Base-by-base conservation (phyloP, 2,888 invertebrate genomes). In the Heliconius ismenius region DNA sequence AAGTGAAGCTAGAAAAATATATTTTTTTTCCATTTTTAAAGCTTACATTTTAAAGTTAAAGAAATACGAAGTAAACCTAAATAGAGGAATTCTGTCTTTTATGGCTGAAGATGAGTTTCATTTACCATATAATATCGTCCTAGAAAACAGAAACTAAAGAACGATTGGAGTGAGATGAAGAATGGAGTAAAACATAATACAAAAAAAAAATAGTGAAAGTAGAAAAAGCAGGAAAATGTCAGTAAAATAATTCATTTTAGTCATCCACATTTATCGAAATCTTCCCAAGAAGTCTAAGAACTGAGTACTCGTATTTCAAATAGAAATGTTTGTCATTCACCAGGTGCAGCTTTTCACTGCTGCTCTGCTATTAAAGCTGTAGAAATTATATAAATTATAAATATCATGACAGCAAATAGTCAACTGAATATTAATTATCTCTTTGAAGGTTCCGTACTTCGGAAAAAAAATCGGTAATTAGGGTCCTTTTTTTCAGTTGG, bases 311-410 rank as follows among this genome's bases (percentile, higher is more conserved):
- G 70, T 70, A 70, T 58, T 70, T 58, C 58, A 32, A n/a, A 70
- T 70, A 58, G 70, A 75, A 78, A 62, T 64, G 73, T 76, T 69
- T 73, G 76, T 78, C 73, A 72, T 76, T 26, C 36, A 32, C 58
- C 76, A 72, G 76, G 54, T 76, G 70, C 63, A 11, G 54, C 58
- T 58, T 62, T 67, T 67, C 75, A 49, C 4, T n/a, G 28, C 4
- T 39, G 28, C 24, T 18, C 62, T 58, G n/a, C 58, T 54, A 43
- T 69, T 49, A 39, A 49, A 58, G 28, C 28, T 2, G 7, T 2
- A 65, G 54, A 43, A 69, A 67, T 67, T 39, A 64, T 21, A 64
- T 21, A 64, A 36, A 39, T 67, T 32, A 63, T 43, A 75, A 69
- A 43, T 9, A 62, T 63, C 24, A 69, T 21, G 26, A 49, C 11